These are phyloP conservation scores for Pherbina coryleti DNA, from an alignment of 2,888 invertebrate genomes.

Conservation along the genomic window DNA sequence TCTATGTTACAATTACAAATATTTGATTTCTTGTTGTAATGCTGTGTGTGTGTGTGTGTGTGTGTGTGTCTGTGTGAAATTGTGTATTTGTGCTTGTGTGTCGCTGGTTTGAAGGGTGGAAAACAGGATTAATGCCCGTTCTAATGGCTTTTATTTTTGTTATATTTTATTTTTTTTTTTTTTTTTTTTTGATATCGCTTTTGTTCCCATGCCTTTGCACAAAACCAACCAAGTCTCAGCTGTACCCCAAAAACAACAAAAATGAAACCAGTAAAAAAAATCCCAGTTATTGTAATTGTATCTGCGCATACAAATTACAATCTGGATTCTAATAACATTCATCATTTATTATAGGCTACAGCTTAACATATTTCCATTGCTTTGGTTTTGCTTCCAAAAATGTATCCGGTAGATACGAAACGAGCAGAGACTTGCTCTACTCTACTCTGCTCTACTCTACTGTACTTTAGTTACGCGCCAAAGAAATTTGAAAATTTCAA, in stretches of 20 bases:
- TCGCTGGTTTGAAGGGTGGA: constrained; percentile 12
- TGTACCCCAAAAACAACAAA: background rate
- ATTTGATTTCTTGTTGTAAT: constrained; percentile 5
- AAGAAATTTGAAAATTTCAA: constrained; percentile 18
- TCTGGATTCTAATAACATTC: constrained; percentile 2
- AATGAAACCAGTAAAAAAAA: background rate
- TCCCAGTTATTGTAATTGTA: constrained; percentile 24
- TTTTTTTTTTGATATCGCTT: no score
- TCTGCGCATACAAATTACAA: constrained; percentile 21
- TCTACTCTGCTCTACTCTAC: background rate
- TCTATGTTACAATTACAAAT: constrained; percentile 13
- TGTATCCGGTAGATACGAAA: background rate
- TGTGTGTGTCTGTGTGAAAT: constrained; percentile 7
- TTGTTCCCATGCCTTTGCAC: background rate
- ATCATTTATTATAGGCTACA: constrained; percentile 13
- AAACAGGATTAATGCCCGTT: constrained; percentile 23
- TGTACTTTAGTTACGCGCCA: background rate
- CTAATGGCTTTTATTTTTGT: constrained; percentile 3
- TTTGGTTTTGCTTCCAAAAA: no score
- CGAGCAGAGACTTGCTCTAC: background rate
- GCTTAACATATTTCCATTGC: background rate
- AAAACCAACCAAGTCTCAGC: background rate
- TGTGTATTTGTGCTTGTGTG: background rate
- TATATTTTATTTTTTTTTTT: no score
- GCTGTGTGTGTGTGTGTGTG: background rate